phyloP scores from a whole-genome alignment of 2,797 vertebrate genomes.

The Tamandua tetradactyla region DNA sequence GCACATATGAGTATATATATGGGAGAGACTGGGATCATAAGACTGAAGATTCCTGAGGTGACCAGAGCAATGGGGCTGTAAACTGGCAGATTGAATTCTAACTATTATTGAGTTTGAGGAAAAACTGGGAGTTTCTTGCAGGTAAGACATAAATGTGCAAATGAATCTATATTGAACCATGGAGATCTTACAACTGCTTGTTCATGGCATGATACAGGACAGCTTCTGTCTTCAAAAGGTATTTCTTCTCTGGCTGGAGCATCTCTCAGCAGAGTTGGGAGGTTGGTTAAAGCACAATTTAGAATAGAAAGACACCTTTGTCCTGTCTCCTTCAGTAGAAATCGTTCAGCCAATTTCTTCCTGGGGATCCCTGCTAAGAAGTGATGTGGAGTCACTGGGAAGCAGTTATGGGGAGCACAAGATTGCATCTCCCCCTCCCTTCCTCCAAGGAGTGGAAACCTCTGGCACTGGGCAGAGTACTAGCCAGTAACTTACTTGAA shows the following conservation, averaged over 20 bases:
- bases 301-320: not conserved
- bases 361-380: not conserved
- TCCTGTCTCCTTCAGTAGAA: constrained; percentile 34
- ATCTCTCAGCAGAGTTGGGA: constrained; percentile 7
- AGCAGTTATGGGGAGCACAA: not conserved
- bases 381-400: not conserved
- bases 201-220: not conserved
- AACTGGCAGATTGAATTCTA: not conserved
- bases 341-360: constrained; percentile 39
- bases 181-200: constrained; percentile 7
- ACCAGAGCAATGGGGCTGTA: not conserved
- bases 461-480: constrained; percentile 52
- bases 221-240: constrained; percentile 31
- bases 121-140: constrained; percentile 22
- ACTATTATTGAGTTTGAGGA: not conserved
- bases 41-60: not conserved
- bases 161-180: not conserved
- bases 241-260: constrained; percentile 4
- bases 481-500: constrained; percentile 78
- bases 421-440: constrained; percentile 47
- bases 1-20: not conserved
- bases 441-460: constrained; percentile 3
- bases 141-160: constrained; percentile 37
- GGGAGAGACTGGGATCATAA: not conserved
- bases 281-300: constrained; percentile 25